Conservation (phyloP, 1,140 invertebrate genomes). For the Solenopsis invicta region DNA sequence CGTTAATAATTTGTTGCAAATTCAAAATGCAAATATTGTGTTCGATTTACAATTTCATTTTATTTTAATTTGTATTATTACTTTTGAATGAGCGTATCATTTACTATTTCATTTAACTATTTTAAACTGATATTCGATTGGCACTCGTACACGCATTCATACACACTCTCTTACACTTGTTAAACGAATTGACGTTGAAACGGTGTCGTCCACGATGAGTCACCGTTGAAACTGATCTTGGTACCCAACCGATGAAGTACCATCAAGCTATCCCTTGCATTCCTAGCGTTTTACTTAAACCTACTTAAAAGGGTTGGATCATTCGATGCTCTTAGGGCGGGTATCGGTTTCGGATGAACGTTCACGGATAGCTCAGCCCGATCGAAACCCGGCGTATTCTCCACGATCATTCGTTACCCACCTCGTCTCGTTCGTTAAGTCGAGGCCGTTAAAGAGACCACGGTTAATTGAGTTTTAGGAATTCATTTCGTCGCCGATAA, state of each 20-base stretch:
- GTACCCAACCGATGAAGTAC: conserved; percentile 65
- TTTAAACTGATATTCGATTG: conserved; percentile 4
- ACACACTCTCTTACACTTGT: conserved; percentile 21
- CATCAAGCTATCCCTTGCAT: conserved; percentile 74
- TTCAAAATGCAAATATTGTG: not conserved
- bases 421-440: conserved; percentile 70
- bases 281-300: conserved; percentile 79
- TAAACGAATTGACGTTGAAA: conserved; percentile 18
- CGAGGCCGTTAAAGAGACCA: conserved; percentile 66
- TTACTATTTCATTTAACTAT: not conserved
- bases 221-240: conserved; percentile 71
- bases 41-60: not conserved
- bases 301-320: conserved; percentile 79
- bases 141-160: not conserved
- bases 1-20: not conserved
- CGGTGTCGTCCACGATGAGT: conserved; percentile 66
- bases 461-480: conserved; percentile 81
- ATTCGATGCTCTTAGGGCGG: conserved; percentile 74
- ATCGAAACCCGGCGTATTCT: conserved; percentile 61
- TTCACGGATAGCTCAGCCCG: conserved; percentile 25
- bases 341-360: conserved; percentile 67
- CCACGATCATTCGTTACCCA: conserved; percentile 75
- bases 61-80: not conserved
- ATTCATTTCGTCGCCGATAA: conserved; percentile 79
- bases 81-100: not conserved